These are phyloP conservation scores for Miltochrista miniata DNA, from an alignment of 2,888 invertebrate species.

Conservation along the genomic window DNA sequence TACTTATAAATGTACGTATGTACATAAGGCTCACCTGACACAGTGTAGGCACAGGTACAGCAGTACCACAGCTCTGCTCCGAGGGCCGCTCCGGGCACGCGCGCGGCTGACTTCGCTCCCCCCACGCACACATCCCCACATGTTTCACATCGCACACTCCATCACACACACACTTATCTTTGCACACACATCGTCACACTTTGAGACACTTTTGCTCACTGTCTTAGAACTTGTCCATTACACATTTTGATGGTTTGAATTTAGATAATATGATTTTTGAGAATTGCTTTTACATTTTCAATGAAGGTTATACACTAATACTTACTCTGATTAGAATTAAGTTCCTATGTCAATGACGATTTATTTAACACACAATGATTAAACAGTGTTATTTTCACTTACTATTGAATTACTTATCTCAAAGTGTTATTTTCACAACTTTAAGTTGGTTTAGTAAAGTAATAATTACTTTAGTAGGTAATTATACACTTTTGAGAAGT, in stretches of 20 bases:
- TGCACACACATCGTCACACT: constrained; percentile 43
- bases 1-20: background rate
- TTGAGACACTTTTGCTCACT: background rate
- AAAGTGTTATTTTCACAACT: too few species aligned
- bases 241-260: background rate
- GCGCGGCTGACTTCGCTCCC: constrained; percentile 20
- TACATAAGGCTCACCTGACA: constrained; percentile 47
- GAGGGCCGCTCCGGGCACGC: constrained; percentile 3
- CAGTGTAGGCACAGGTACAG: constrained; percentile 49
- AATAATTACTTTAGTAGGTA: background rate
- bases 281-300: too few species aligned
- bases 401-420: too few species aligned
- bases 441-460: background rate
- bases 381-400: too few species aligned
- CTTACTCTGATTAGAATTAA: too few species aligned
- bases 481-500: background rate
- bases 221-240: background rate
- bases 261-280: too few species aligned
- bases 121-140: constrained; percentile 68
- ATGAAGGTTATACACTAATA: too few species aligned
- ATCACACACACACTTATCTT: constrained; percentile 40
- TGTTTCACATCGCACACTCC: constrained; percentile 68
- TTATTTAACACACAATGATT: background rate
- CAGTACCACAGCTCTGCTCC: constrained; percentile 32
- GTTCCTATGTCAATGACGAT: too few species aligned